Evolutionary conservation across 2,888 invertebrate genomes (phyloP), one percentile per base, ranked within the genome.

Genomic region (Xestoiulus laeticollis): DNA sequence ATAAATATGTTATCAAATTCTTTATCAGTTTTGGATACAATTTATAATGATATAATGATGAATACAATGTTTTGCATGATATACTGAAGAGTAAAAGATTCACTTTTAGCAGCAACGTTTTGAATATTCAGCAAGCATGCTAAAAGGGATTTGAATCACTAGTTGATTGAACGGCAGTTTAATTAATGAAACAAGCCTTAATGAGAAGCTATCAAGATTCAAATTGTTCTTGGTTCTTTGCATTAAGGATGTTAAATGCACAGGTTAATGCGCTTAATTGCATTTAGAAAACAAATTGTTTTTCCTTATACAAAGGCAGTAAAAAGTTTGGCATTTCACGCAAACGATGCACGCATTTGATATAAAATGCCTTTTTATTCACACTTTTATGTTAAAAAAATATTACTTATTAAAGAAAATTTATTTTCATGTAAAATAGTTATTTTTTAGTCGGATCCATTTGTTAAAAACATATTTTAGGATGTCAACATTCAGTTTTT

Each of bases 161-260:
- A 14, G 78, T 26, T 30, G 30, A 78, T 78, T 78, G 78, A 78
- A 78, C 78, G 78, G 30, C 78, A 22, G 78, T 14, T 78, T 78
- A 78, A 78, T 78, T 78, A 78, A 78, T 78, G 78, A 78, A 78
- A 78, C 78, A 22, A 30, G 78, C 78, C 78, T 78, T 78, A 78
- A 78, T 78, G 78, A 78, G 78, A 78, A 78, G 14, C 78, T 78
- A 78, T 78, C 78, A 78, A 78, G 78, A 78, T 78, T 78, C 30
- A 78, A 78, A 78, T 78, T 30, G 78, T 30, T 78, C 78, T 22
- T 59, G 30, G 26, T 78, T 78, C 78, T 78, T 78, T 78, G 30
- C 78, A 78, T 78, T 78, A 78, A 78, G 78, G 78, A 78, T 78
- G 78, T 78, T 78, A 78, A 78, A 78, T 78, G 78, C 78, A 78